Conservation (phyloP, 1,140 invertebrate genomes). For the Sesamia nonagrioides region DNA sequence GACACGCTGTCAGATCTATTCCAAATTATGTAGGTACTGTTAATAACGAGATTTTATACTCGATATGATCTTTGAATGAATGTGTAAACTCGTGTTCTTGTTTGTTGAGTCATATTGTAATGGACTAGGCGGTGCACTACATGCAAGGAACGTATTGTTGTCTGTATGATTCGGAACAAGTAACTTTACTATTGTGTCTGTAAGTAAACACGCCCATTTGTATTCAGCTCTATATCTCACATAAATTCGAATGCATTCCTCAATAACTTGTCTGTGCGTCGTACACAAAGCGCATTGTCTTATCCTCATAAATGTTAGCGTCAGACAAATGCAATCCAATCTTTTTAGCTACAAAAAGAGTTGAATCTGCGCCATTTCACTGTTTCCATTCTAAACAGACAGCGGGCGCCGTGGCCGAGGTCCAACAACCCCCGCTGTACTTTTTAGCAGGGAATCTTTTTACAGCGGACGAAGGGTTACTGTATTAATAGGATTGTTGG, state of each 20-base stretch:
- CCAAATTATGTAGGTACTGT: constrained; percentile 41
- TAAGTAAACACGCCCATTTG: constrained; percentile 38
- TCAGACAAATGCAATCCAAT: constrained; percentile 58
- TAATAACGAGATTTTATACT: constrained; percentile 32
- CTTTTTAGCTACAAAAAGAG: constrained; percentile 55
- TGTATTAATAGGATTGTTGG: constrained; percentile 42
- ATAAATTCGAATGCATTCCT: constrained; percentile 35
- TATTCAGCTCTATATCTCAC: constrained; percentile 33
- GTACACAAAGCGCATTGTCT: constrained; percentile 56
- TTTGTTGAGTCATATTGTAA: constrained; percentile 29
- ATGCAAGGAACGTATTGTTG: constrained; percentile 32
- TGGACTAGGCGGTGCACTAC: constrained; percentile 32
- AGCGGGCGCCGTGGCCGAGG: constrained; percentile 41
- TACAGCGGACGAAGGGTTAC: constrained; percentile 41
- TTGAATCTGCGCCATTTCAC: constrained; percentile 52
- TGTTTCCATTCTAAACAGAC: constrained; percentile 58
- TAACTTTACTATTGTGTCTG: constrained; percentile 35
- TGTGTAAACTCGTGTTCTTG: constrained; percentile 9
- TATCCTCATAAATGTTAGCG: constrained; percentile 56
- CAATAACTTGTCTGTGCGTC: constrained; percentile 27
- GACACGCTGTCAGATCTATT: constrained; percentile 48
- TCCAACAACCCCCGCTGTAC: constrained; percentile 48
- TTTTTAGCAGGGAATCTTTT: constrained; percentile 25
- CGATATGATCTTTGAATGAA: constrained; percentile 28
- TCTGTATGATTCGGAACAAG: constrained; percentile 32